Evolutionary conservation across 2,888 invertebrate species (phyloP), one percentile per base, ranked within the genome.

Genomic region (Pseudococcus jackbeardsleyi): DNA sequence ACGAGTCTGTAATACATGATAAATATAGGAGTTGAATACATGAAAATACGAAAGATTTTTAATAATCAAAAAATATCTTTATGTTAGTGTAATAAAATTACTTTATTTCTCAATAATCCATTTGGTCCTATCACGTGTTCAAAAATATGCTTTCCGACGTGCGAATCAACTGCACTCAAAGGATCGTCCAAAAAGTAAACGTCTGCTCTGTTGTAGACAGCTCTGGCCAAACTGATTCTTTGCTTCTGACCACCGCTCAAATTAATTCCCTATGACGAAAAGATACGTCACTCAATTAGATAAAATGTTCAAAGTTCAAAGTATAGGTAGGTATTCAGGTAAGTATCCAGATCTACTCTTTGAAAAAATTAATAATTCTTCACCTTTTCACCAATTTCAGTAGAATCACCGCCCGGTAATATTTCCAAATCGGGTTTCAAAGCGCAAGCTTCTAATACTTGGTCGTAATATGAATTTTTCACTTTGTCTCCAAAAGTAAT

Each of bases 301-400:
- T 50, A 68, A 85, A 33, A 22, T 8, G 19, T 22, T 22, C 7
- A 22, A 19, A 64, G 8, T 15, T 1, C 1, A 4, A n/a, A n/a
- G n/a, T n/a, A n/a, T n/a, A n/a, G n/a, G n/a, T n/a, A n/a, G n/a
- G n/a, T n/a, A n/a, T n/a, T n/a, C n/a, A n/a, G n/a, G n/a, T n/a
- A n/a, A n/a, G n/a, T n/a, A n/a, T n/a, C n/a, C n/a, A 12, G n/a
- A 54, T 15, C n/a, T n/a, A 54, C 12, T 48, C 11, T 6, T 54
- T 3, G 17, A n/a, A 54, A 7, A 54, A 54, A n/a, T 15, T 39
- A 9, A 33, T 3, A 64, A 7, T 22, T 48, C 64, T 72, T 89
- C 79, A 90, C 90, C 89, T 99, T 99, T 92, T 99, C 99, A 89
- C 99, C 99, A 90, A 99, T 99, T 93, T 99, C 99, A 0, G 99